A percentile compares a stretch with the other conserved stretches of the same genome.
phyloP scores from a whole-genome alignment of 2,888 invertebrate genomes.

The Cryptus armator region DNA sequence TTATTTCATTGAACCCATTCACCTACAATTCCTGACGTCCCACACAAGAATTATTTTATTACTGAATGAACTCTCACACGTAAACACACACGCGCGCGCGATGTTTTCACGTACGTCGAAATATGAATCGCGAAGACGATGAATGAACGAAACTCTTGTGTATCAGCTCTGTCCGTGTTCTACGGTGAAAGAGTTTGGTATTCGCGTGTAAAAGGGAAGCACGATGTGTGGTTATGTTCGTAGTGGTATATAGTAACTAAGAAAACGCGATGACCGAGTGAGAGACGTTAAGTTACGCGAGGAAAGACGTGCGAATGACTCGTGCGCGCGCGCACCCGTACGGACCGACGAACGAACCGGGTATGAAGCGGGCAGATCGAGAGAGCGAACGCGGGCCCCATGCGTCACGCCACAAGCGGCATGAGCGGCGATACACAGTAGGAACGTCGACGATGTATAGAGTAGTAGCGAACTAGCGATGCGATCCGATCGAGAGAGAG shows the following conservation, averaged over 20 bases:
- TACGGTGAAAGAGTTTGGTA: not conserved
- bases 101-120: not conserved
- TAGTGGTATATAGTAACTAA: not conserved
- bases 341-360: constrained; percentile 74
- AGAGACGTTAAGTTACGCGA: constrained; percentile 6
- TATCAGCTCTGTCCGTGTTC: not conserved
- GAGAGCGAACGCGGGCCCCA: constrained; percentile 74
- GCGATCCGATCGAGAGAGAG: constrained; percentile 50
- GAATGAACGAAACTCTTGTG: constrained; percentile 6
- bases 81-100: not conserved
- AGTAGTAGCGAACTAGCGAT: constrained; percentile 65
- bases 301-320: constrained; percentile 48
- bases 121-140: constrained; percentile 6
- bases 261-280: constrained; percentile 22
- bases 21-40: constrained; percentile 27
- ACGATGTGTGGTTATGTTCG: not conserved
- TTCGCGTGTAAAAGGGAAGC: constrained; percentile 7
- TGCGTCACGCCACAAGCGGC: constrained; percentile 75
- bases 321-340: constrained; percentile 72
- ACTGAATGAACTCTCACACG: constrained; percentile 31
- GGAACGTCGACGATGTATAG: constrained; percentile 43
- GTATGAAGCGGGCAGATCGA: constrained; percentile 73
- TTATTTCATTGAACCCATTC: constrained; percentile 32
- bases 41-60: constrained; percentile 24
- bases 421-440: constrained; percentile 59